Conservation (phyloP, 1,140 invertebrate genomes). For the Saccostrea echinata region DNA sequence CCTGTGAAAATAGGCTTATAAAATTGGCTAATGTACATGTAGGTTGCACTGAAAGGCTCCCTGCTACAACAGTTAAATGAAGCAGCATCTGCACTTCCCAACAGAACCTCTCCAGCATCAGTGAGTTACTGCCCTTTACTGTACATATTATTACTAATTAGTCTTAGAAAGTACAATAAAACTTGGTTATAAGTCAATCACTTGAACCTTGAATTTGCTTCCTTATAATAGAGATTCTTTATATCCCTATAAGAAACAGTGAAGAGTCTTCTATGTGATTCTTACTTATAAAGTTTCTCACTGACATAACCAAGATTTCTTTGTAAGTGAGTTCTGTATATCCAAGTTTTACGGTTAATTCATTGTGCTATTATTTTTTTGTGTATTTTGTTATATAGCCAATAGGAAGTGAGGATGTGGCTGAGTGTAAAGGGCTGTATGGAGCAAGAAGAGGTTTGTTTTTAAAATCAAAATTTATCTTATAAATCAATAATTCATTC, state of each 20-base stretch:
- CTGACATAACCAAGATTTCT: too few relatives aligned
- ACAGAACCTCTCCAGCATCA: conserved; percentile 86
- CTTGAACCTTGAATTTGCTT: too few relatives aligned
- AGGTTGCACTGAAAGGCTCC: conserved; percentile 54
- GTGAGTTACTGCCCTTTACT: conserved; percentile 58
- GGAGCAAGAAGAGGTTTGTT: not conserved
- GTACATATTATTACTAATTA: too few relatives aligned
- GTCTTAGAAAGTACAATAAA: too few relatives aligned
- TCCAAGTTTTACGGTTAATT: not conserved
- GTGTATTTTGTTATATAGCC: conserved; percentile 46
- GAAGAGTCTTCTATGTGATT: too few relatives aligned
- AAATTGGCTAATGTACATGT: not conserved
- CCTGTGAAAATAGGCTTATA: too few relatives aligned
- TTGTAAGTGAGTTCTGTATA: too few relatives aligned
- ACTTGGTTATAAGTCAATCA: too few relatives aligned
- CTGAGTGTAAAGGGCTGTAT: conserved; percentile 81
- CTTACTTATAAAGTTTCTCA: too few relatives aligned
- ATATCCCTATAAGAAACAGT: too few relatives aligned
- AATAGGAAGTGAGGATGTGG: conserved; percentile 79
- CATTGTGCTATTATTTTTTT: conserved; percentile 14
- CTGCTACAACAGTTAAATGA: conserved; percentile 57
- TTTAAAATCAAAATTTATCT: not conserved
- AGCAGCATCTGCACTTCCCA: conserved; percentile 86
- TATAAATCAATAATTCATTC: too few relatives aligned
- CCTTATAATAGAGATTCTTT: too few relatives aligned